A percentile compares a stretch with the other conserved stretches of the same genome.
Evolutionary conservation across 2,888 invertebrate species (phyloP).

Genomic region (Crioceris asparagi): DNA sequence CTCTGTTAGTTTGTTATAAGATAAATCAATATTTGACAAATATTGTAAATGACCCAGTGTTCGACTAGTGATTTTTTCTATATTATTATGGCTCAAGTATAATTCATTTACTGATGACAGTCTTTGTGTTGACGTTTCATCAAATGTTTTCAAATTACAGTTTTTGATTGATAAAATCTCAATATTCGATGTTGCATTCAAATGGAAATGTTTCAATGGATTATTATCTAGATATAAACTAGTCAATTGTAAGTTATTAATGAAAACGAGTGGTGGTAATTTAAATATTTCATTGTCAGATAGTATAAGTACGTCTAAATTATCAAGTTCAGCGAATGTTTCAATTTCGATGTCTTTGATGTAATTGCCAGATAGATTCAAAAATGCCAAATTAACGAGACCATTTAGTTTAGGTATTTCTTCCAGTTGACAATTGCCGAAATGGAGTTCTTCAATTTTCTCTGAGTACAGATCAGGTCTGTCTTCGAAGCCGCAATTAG

Average conservation of each 20-base stretch:
- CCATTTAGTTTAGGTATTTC: slow-evolving; percentile 44
- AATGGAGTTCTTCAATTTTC: slow-evolving; percentile 51
- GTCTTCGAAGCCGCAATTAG: slow-evolving; percentile 25
- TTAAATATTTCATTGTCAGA: slow-evolving; percentile 57
- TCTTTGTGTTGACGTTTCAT: slow-evolving; percentile 53
- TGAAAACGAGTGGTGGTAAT: slow-evolving; percentile 54
- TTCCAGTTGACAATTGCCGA: slow-evolving; percentile 58
- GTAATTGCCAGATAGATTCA: slow-evolving; percentile 58
- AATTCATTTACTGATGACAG: slow-evolving; percentile 44
- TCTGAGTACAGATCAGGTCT: slow-evolving; percentile 23
- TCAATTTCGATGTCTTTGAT: slow-evolving; percentile 49
- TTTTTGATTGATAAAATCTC: slow-evolving; percentile 58
- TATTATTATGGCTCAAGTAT: slow-evolving; percentile 57
- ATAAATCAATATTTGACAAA: slow-evolving; percentile 61
- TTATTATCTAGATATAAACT: slow-evolving; percentile 61
- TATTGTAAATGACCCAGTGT: slow-evolving; percentile 56
- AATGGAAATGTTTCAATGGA: slow-evolving; percentile 51
- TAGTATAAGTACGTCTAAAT: slow-evolving; percentile 61
- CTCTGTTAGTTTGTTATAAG: slow-evolving; percentile 58
- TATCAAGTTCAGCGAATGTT: slow-evolving; percentile 51
- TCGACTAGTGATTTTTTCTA: slow-evolving; percentile 56
- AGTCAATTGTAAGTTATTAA: slow-evolving; percentile 53
- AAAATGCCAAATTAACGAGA: slow-evolving; percentile 43
- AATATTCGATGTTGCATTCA: slow-evolving; percentile 51
- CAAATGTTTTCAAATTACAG: slow-evolving; percentile 54